Percentiles rank a stretch among this genome's conserved stretches.
phyloP scores from a whole-genome alignment of 2,113 vertebrate species.

The Paramisgurnus dabryanus region DNA sequence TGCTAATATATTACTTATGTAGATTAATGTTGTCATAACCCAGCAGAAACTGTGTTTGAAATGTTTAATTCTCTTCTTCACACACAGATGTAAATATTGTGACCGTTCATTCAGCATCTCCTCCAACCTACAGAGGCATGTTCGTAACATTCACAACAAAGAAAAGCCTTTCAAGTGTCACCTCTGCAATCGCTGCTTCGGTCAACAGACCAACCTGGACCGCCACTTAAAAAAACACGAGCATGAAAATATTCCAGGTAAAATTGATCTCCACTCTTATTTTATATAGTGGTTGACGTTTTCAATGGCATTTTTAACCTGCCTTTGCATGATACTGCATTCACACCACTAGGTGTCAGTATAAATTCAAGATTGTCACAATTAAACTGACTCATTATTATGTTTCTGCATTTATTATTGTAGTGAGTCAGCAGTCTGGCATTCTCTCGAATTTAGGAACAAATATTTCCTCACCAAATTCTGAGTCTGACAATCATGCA shows the following conservation, averaged over 20 bases:
- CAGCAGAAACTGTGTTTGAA: neutral
- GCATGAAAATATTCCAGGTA: slow-evolving; percentile 94
- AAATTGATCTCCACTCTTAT: neutral
- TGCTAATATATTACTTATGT: neutral
- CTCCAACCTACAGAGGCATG: slow-evolving; percentile 97
- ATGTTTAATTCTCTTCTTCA: slow-evolving; percentile 50
- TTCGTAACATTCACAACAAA: slow-evolving; percentile 99
- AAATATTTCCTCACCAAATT: slow-evolving; percentile 91
- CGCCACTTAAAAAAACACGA: slow-evolving; percentile 98
- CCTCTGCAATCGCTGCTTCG: slow-evolving; percentile 97
- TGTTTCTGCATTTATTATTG: slow-evolving; percentile 28
- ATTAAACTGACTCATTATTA: slow-evolving; percentile 3
- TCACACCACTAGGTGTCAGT: no score
- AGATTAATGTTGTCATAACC: slow-evolving; percentile 10
- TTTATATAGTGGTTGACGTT: neutral
- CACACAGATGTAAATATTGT: slow-evolving; percentile 97
- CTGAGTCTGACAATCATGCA: slow-evolving; percentile 98
- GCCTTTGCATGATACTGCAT: no score
- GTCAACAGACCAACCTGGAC: slow-evolving; percentile 98
- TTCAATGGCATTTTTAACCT: neutral
- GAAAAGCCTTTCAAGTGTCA: slow-evolving; percentile 99
- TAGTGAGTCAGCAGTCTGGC: slow-evolving; percentile 97
- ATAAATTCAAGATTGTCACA: neutral
- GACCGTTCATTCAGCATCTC: slow-evolving; percentile 99
- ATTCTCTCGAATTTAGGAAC: slow-evolving; percentile 88